phyloP scores from a whole-genome alignment of 92 coral and sea anemone species.

The Actinernus sp. region DNA sequence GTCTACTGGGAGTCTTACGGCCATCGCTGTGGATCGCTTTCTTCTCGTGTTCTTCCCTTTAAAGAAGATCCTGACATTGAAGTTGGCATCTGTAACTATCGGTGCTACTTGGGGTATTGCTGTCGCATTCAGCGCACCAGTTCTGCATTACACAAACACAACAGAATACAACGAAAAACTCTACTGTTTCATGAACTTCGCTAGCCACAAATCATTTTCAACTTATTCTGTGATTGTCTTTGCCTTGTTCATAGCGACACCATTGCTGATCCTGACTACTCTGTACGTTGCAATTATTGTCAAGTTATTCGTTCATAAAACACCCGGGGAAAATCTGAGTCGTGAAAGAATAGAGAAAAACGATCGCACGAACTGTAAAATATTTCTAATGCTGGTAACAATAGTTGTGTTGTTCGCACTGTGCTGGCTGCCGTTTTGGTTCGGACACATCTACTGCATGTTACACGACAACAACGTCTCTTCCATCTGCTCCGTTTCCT shows the following conservation, averaged over 20 bases:
- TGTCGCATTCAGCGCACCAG: conserved; percentile 41
- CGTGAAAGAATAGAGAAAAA: conserved; percentile 50
- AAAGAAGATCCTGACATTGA: conserved; percentile 33
- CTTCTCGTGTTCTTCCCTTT: conserved; percentile 70
- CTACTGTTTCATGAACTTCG: conserved; percentile 21
- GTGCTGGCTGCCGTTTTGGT: conserved; percentile 74
- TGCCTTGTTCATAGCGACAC: conserved; percentile 38
- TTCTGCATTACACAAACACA: conserved; percentile 15
- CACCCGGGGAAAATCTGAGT: conserved; percentile 63
- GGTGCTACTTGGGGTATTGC: conserved; percentile 39
- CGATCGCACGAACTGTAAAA: conserved; percentile 58
- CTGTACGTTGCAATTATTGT: conserved; percentile 69
- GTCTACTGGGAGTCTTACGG: conserved; percentile 55
- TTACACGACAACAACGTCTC: background rate
- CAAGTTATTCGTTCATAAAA: conserved; percentile 53
- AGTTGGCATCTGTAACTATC: conserved; percentile 24
- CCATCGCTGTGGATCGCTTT: conserved; percentile 71
- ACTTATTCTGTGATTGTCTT: conserved; percentile 29
- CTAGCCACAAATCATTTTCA: background rate
- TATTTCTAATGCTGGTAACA: conserved; percentile 50
- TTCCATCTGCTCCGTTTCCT: background rate
- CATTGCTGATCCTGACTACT: conserved; percentile 29
- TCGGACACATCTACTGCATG: background rate
- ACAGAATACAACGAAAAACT: conserved; percentile 1
- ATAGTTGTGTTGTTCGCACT: conserved; percentile 50